These are phyloP conservation scores for Oncorhynchus clarkii DNA, from an alignment of 2,113 vertebrate genomes.

Conservation along the genomic window DNA sequence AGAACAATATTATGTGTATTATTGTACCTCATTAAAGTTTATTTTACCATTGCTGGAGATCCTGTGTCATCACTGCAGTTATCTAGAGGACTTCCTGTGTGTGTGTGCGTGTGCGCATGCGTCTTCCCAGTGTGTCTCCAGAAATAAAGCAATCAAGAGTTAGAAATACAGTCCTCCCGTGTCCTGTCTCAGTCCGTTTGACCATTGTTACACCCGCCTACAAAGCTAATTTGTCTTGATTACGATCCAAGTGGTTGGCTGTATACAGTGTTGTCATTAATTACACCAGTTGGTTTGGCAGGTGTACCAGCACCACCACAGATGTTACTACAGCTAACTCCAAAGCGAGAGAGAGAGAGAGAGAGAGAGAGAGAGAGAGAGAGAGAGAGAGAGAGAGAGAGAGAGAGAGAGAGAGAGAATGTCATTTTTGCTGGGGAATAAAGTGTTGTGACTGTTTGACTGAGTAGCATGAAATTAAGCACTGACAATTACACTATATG, in stretches of 20 bases:
- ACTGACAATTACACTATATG: no score
- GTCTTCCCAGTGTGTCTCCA: not conserved
- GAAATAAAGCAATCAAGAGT: no score
- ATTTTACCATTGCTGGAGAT: no score
- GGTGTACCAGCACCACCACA: slow-evolving; percentile 30
- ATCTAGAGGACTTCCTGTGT: no score
- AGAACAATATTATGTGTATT: no score
- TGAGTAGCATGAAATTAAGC: no score
- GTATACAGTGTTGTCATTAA: slow-evolving; percentile 34
- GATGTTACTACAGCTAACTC: slow-evolving; percentile 26
- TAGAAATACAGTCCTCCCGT: no score
- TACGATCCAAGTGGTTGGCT: slow-evolving; percentile 44
- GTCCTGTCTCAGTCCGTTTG: slow-evolving; percentile 20
- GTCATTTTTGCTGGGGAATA: not conserved
- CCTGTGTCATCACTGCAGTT: no score
- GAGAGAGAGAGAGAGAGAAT: not conserved
- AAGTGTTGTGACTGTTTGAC: no score
- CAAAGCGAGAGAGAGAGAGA: not conserved
- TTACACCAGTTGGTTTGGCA: slow-evolving; percentile 33
- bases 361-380: not conserved
- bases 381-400: not conserved
- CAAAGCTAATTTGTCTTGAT: slow-evolving; percentile 40
- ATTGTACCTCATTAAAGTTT: no score
- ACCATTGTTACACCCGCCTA: slow-evolving; percentile 18
- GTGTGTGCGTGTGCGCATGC: not conserved